Evolutionary conservation across 2,888 invertebrate species (phyloP), one percentile per base, ranked within the genome.

Genomic region (Leucoma salicis): DNA sequence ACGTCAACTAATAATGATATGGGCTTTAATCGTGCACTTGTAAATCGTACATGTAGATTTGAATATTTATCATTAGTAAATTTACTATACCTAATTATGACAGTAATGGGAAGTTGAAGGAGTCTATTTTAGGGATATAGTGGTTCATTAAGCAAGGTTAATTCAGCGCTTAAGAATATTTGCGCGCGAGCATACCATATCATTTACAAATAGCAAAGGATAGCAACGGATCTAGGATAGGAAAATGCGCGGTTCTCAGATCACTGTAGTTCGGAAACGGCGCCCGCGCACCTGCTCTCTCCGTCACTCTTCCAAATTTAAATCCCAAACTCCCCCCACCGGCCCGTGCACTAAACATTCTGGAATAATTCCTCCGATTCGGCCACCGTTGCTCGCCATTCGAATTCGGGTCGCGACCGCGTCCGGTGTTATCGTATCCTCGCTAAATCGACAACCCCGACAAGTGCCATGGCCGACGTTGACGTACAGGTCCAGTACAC

Each of bases 401-500:
- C 89, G 88, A 86, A 88, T 81, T 85, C 90, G 84, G 90, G 87
- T 88, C 90, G 90, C 80, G 90, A 85, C 78, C 85, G 89, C 85
- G 88, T 83, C 83, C 80, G 74, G 86, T 82, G 83, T 83, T 85
- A 87, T 81, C 70, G 79, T 70, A 66, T 64, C 69, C 63, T 66
- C 63, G 60, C 63, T 46, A 64, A 66, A 54, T 50, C 52, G 68
- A 65, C 70, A 69, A 63, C 61, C 56, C 63, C 68, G 64, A 64
- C 66, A 64, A 59, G 67, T 70, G 67, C 77, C 89, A 97, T 97
- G 97, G 96, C 96, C 83, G 97, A 97, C 92, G 96, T 96, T 74
- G 96, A 96, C 88, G 93, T 95, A 62, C 94, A 95, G 91, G 94
- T 95, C 91, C 94, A 95, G 86, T 94, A 93, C 82, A 94, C 95